phyloP scores from a whole-genome alignment of 1,140 invertebrate species.

The Aphidius gifuensis region DNA sequence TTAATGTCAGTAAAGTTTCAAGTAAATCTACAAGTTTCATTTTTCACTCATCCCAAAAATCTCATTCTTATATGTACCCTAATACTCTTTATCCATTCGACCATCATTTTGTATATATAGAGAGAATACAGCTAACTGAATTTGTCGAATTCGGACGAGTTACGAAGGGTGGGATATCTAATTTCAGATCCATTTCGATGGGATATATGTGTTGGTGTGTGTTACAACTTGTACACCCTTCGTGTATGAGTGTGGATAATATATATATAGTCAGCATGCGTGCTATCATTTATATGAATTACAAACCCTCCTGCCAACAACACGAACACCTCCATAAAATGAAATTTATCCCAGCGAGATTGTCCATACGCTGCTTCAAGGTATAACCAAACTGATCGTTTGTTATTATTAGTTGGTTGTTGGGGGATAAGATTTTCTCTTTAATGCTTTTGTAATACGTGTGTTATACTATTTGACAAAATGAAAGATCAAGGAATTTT shows the following conservation, averaged over 20 bases:
- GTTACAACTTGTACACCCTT: conserved; percentile 11
- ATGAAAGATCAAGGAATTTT: background rate
- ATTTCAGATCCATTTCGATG: conserved; percentile 32
- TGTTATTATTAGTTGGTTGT: conserved; percentile 32
- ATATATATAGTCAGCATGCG: conserved; percentile 19
- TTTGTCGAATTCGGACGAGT: conserved; percentile 31
- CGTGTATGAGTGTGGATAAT: no score
- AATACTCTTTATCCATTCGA: background rate
- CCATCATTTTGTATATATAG: background rate
- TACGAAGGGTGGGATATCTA: conserved; percentile 25
- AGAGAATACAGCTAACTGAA: conserved; percentile 26
- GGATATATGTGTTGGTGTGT: conserved; percentile 11
- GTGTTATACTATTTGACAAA: conserved; percentile 7
- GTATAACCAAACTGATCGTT: conserved; percentile 23
- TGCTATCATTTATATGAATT: conserved; percentile 35
- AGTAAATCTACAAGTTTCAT: conserved; percentile 19
- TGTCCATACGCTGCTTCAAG: background rate
- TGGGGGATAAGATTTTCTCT: conserved; percentile 13
- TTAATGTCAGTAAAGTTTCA: no score
- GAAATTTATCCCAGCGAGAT: background rate
- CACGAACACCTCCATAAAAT: conserved; percentile 11
- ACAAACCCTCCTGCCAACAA: conserved; percentile 15
- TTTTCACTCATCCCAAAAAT: conserved; percentile 23
- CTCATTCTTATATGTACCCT: background rate
- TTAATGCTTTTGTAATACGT: conserved; percentile 30